A percentile compares a stretch with the other conserved stretches of the same genome.
Evolutionary conservation across 2,113 vertebrate species (phyloP).

Genomic region (Recurvirostra avosetta): DNA sequence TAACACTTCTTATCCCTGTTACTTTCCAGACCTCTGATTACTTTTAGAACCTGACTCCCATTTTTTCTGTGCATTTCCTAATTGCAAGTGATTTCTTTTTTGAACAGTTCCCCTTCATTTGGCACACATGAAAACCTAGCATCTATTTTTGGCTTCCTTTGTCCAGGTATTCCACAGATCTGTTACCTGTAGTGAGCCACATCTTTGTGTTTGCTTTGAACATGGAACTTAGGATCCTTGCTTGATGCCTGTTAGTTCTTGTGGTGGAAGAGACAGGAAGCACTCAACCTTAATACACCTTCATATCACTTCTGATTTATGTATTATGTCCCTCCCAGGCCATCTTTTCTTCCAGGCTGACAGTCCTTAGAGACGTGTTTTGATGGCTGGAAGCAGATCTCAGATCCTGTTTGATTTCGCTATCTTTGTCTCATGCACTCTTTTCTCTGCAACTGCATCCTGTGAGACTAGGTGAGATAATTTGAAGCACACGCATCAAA

Average conservation of each 20-base stretch:
- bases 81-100: not conserved
- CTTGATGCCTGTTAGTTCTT: not conserved
- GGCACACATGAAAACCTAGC: not conserved
- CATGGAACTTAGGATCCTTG: not conserved
- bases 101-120: not conserved
- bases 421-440: not conserved
- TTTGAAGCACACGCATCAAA: not conserved
- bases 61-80: not conserved
- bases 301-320: not conserved
- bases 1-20: not conserved
- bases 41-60: not conserved
- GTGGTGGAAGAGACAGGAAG: not conserved
- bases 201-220: not conserved
- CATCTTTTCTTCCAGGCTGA: not conserved
- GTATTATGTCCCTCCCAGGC: not conserved
- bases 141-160: not conserved
- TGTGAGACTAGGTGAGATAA: not conserved
- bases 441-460: not conserved
- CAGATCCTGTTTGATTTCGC: not conserved
- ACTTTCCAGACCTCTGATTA: not conserved
- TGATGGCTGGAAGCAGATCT: not conserved
- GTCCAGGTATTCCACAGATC: not conserved
- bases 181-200: not conserved
- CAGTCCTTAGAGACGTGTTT: not conserved
- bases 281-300: not conserved